phyloP scores from a whole-genome alignment of 2,113 vertebrate genomes.

The Oxyura jamaicensis region DNA sequence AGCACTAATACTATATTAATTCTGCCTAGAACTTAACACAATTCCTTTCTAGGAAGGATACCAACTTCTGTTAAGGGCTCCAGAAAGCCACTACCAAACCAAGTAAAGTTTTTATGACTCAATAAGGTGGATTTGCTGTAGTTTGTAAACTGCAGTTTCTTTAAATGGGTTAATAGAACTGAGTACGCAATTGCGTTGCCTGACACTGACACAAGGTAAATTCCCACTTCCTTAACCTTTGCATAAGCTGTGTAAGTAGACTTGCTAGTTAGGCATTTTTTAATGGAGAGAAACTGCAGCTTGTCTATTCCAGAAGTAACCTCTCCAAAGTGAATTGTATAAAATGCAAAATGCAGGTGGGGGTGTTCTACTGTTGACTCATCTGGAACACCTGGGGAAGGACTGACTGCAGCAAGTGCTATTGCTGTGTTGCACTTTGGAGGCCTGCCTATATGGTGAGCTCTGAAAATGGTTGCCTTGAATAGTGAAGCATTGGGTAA shows the following conservation, averaged over 20 bases:
- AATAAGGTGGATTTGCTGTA: rapidly evolving
- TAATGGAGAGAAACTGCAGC: too few relatives aligned
- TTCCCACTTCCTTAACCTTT: rapidly evolving
- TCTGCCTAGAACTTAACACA: not conserved
- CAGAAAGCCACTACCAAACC: rapidly evolving
- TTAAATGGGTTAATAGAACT: rapidly evolving
- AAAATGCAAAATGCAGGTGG: rapidly evolving
- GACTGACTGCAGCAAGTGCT: rapidly evolving
- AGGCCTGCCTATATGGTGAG: rapidly evolving
- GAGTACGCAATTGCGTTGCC: rapidly evolving
- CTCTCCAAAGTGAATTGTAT: rapidly evolving
- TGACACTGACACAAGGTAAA: rapidly evolving
- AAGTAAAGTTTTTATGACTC: rapidly evolving
- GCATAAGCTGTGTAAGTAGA: rapidly evolving
- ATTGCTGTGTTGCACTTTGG: not conserved
- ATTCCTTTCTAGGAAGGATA: not conserved
- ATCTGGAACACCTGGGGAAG: rapidly evolving
- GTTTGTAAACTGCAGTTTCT: rapidly evolving
- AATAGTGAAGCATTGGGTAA: not conserved
- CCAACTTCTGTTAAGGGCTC: rapidly evolving
- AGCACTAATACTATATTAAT: not conserved
- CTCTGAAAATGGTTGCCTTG: rapidly evolving
- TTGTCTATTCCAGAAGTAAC: rapidly evolving
- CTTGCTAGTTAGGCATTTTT: rapidly evolving
- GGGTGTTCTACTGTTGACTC: rapidly evolving